Evolutionary conservation across 2,888 invertebrate genomes (phyloP), one percentile per base, ranked within the genome.

Genomic region (Camptogramma bilineatum): DNA sequence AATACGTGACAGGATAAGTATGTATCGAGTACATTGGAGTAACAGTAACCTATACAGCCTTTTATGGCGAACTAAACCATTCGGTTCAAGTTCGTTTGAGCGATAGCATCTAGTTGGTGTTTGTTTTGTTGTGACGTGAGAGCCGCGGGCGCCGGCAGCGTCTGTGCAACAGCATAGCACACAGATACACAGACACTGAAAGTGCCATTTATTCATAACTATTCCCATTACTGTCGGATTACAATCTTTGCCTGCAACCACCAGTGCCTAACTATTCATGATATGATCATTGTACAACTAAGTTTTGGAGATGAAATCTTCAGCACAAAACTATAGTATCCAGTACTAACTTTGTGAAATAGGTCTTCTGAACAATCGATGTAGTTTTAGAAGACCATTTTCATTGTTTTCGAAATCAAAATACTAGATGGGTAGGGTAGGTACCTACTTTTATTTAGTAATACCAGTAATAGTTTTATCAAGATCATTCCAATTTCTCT

Each of bases 41-140:
- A 68, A 68, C 60, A 69, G 64, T 66, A 67, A 68, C 66, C 66
- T 68, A 68, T 63, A 55, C 52, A 69, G 64, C 79, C 81, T 73
- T 82, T 80, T 78, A 82, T 70, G 81, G 83, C 69, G 73, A 78
- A 79, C 76, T 79, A 79, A 78, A 79, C 78, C 75, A 80, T 79
- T 81, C 77, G 80, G 85, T 84, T 86, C 84, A 85, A 85, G 87
- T 86, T 84, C 84, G 83, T 81, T 79, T 79, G 74, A 75, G 71
- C 75, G 82, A 83, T 85, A 81, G 72, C 71, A 83, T 83, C 82
- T 71, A 68, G 71, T 78, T 72, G 78, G 75, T 84, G 81, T 88
- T 87, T 88, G 87, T 87, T 89, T 88, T 88, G 87, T 83, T 80
- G 78, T 82, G 83, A 84, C 81, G 84, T 83, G 86, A 84, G 79